Base-by-base conservation (phyloP, 2,888 invertebrate species). In the Nomada fabriciana region DNA sequence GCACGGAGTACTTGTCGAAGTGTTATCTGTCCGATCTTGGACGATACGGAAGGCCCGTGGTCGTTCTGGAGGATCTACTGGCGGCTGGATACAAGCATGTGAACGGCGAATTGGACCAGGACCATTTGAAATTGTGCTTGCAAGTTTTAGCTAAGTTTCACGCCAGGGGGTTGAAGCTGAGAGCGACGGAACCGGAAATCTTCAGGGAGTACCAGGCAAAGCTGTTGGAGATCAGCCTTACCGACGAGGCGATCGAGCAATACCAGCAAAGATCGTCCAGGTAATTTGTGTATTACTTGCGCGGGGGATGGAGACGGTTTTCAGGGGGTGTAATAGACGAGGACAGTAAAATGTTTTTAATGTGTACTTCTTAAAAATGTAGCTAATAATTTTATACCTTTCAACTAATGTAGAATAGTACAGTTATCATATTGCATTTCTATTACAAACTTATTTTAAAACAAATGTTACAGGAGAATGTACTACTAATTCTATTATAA, bases 21-120 rank as follows among this genome's bases (percentile, higher is more conserved):
- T 92, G 91, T 80, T 93, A 91, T 71, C 76, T 88, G 11, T 88
- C 92, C 5, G 91, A 92, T 68, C 85, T 93, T 84, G 93, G 92
- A 7, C 86, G 88, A 75, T 93, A 93, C 69, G 92, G 91, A 3
- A 85, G 90, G 53, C 90, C 93, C 10, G 90, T 89, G 42, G 82
- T 93, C 23, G 93, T 92, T 15, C 73, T 93, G 50, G 92, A 94
- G 79, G 90, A 93, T 76, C 88, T 91, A 20, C 82, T 85, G 68
- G 84, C 87, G 25, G 67, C 63, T 3, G 92, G 91, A 47, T 93
- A 88, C 79, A 29, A 23, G 20, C 71, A 80, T 20, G 36, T 76
- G 43, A 73, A 86, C 29, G 72, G 80, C 23, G 75, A 88, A 73
- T 70, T 93, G 65, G 90, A 89, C 83, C 79, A 84, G 52, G 82